phyloP scores from a whole-genome alignment of 2,797 vertebrate genomes.

The Linurgus olivaceus region DNA sequence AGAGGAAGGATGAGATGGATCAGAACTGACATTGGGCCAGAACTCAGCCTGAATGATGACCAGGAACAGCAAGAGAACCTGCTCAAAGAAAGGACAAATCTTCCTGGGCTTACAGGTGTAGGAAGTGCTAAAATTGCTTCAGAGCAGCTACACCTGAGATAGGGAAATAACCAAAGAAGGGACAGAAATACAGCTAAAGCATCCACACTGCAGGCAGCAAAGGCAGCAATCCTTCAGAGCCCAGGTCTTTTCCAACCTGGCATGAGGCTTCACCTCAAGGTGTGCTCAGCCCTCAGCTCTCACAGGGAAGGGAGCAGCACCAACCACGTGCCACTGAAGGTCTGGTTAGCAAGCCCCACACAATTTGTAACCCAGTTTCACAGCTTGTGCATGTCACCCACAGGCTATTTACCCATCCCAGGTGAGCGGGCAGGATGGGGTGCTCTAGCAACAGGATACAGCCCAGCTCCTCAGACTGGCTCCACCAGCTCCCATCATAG shows the following conservation, averaged over 20 bases:
- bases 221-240: neutral
- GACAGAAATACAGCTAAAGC: neutral
- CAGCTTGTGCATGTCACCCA: neutral
- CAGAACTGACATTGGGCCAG: neutral
- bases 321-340: rapidly evolving
- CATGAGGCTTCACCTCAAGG: neutral
- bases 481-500: neutral
- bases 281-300: neutral
- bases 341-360: neutral
- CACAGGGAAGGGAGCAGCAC: neutral
- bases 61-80: neutral
- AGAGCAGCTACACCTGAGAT: neutral
- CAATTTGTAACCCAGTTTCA: neutral
- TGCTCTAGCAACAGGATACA: neutral
- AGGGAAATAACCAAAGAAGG: neutral
- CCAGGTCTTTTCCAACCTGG: neutral
- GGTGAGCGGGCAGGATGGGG: rapidly evolving
- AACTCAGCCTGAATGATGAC: neutral
- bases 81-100: neutral
- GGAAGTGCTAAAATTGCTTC: neutral
- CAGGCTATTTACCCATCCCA: neutral
- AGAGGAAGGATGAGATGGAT: neutral
- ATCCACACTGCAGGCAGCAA: neutral
- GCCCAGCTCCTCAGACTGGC: neutral
- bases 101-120: neutral